A percentile compares a stretch with the other conserved stretches of the same genome.
These are phyloP conservation scores for Choreutis nemorana DNA, from an alignment of 2,888 invertebrate species.

Conservation along the genomic window DNA sequence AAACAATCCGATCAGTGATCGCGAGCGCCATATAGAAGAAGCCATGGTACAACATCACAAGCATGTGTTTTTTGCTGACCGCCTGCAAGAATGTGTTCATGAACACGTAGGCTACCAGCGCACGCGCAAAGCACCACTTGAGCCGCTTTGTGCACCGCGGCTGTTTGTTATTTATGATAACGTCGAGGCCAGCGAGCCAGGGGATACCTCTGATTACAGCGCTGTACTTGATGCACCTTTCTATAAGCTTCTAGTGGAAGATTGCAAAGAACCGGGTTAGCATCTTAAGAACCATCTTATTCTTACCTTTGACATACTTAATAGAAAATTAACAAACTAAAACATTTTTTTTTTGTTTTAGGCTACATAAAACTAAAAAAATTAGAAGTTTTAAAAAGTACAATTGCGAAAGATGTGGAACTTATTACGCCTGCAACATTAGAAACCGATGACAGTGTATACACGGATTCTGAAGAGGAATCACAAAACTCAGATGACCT, in stretches of 20 bases:
- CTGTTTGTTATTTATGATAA: slow-evolving; percentile 77
- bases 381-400: slow-evolving; percentile 55
- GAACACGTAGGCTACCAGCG: slow-evolving; percentile 65
- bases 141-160: slow-evolving; percentile 69
- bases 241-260: slow-evolving; percentile 70
- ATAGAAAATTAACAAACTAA: too few relatives aligned
- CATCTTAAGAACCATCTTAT: slow-evolving; percentile 1
- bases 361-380: slow-evolving; percentile 68
- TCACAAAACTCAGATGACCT: slow-evolving; percentile 44
- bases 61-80: slow-evolving; percentile 72
- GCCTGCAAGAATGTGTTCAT: slow-evolving; percentile 73
- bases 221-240: slow-evolving; percentile 67
- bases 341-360: slow-evolving; percentile 31
- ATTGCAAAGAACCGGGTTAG: slow-evolving; percentile 51
- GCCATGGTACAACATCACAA: slow-evolving; percentile 67
- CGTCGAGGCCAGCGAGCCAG: slow-evolving; percentile 73
- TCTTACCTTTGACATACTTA: not conserved
- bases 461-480: slow-evolving; percentile 54
- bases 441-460: slow-evolving; percentile 45
- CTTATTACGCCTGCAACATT: too few relatives aligned
- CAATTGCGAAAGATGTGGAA: slow-evolving; percentile 37
- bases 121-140: slow-evolving; percentile 29
- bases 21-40: slow-evolving; percentile 57
- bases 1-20: slow-evolving; percentile 49
- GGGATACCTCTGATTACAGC: slow-evolving; percentile 68